Conservation (phyloP, 2,113 vertebrate species). For the Odocoileus hemionus region DNA sequence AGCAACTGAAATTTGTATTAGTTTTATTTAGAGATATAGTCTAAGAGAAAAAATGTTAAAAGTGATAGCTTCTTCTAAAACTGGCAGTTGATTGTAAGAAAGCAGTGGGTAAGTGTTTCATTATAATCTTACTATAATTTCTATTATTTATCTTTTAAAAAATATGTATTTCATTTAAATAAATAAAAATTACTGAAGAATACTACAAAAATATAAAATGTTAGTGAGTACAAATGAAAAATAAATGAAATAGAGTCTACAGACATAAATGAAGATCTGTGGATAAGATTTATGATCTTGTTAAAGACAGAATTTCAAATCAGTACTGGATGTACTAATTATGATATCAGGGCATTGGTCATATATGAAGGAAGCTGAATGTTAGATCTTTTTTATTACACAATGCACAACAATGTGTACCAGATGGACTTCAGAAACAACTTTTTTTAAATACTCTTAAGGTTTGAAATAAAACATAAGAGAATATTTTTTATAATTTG, state of each 20-base stretch:
- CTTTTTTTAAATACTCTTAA: neutral
- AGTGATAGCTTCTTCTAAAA: neutral
- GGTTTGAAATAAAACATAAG: neutral
- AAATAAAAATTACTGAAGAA: neutral
- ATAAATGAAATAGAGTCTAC: neutral
- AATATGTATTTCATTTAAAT: neutral
- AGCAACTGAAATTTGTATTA: neutral
- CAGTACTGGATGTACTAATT: neutral
- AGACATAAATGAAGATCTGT: neutral
- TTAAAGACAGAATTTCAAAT: neutral
- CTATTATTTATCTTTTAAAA: neutral
- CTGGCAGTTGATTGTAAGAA: neutral
- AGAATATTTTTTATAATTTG: neutral
- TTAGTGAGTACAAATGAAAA: neutral
- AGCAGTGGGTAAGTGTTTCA: neutral
- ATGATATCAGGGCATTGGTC: neutral
- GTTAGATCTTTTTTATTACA: neutral
- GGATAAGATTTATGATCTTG: neutral
- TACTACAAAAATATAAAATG: neutral
- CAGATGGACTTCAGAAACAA: neutral
- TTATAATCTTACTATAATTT: neutral
- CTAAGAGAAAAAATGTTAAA: neutral
- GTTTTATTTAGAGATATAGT: neutral
- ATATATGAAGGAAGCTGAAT: neutral
- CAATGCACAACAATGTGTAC: neutral